Conservation (phyloP, 2,797 vertebrate genomes). For the Galagoides demidoff region DNA sequence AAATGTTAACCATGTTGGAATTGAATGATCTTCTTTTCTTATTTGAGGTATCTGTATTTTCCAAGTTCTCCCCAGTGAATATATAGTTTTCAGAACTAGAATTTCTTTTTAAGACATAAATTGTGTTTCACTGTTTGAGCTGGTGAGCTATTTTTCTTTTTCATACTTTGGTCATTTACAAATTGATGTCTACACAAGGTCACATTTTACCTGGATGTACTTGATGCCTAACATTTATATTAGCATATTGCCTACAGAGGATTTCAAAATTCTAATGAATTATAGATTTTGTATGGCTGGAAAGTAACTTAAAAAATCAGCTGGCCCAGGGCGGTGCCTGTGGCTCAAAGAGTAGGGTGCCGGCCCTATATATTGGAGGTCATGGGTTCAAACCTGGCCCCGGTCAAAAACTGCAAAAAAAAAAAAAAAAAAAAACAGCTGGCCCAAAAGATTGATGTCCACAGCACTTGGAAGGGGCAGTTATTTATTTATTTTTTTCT, state of each 20-base stretch:
- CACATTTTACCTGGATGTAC: background rate
- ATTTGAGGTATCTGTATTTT: conserved; percentile 19
- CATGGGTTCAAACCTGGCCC: too few species aligned
- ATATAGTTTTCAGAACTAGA: conserved; percentile 25
- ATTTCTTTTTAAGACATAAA: conserved; percentile 42
- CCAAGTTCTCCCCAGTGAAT: conserved; percentile 19
- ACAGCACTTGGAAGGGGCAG: background rate
- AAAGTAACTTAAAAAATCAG: conserved; percentile 63
- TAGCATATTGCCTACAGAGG: conserved; percentile 35
- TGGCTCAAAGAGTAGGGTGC: too few species aligned
- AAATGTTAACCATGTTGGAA: background rate
- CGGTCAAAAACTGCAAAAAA: too few species aligned
- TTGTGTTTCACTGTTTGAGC: conserved; percentile 41
- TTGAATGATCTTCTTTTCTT: background rate
- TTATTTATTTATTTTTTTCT: conserved; percentile 40
- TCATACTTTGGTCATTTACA: conserved; percentile 44
- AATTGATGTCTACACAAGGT: conserved; percentile 42
- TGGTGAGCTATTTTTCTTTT: background rate
- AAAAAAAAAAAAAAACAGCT: background rate
- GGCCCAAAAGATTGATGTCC: conserved; percentile 12
- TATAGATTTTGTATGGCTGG: background rate
- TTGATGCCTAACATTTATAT: conserved; percentile 53
- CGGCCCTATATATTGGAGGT: too few species aligned
- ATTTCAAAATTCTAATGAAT: conserved; percentile 55
- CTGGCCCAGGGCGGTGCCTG: background rate